These are phyloP conservation scores for Smutsia gigantea DNA, from an alignment of 2,797 vertebrate species.

Conservation along the genomic window DNA sequence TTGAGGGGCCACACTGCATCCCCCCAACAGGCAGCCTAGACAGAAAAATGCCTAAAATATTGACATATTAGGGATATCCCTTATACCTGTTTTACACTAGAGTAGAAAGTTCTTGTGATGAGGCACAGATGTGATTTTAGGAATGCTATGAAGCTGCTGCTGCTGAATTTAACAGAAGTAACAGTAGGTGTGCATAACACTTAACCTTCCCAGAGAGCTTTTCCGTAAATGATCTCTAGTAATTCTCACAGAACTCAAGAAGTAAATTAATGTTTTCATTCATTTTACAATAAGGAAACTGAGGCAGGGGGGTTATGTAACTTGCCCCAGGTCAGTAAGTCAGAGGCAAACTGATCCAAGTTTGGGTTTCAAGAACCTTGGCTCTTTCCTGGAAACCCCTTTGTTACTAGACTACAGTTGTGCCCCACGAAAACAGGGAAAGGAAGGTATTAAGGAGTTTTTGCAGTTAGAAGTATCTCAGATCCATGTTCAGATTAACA, in stretches of 20 bases:
- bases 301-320: background rate
- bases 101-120: background rate
- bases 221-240: background rate
- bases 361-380: background rate
- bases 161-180: background rate
- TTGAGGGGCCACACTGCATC: background rate
- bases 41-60: background rate
- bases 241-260: background rate
- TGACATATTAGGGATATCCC: background rate
- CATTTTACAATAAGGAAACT: constrained; percentile 8
- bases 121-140: background rate
- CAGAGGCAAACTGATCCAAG: background rate
- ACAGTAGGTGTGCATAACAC: background rate
- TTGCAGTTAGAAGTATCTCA: background rate
- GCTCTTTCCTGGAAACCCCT: background rate
- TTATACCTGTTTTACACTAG: background rate
- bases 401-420: background rate
- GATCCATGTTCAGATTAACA: background rate
- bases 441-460: background rate
- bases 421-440: background rate
- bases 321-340: background rate
- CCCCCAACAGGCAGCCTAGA: background rate
- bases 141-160: background rate
- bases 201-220: background rate
- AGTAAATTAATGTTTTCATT: background rate